Evolutionary conservation across 2,797 vertebrate genomes (phyloP).

Genomic region (Darevskia mixta): DNA sequence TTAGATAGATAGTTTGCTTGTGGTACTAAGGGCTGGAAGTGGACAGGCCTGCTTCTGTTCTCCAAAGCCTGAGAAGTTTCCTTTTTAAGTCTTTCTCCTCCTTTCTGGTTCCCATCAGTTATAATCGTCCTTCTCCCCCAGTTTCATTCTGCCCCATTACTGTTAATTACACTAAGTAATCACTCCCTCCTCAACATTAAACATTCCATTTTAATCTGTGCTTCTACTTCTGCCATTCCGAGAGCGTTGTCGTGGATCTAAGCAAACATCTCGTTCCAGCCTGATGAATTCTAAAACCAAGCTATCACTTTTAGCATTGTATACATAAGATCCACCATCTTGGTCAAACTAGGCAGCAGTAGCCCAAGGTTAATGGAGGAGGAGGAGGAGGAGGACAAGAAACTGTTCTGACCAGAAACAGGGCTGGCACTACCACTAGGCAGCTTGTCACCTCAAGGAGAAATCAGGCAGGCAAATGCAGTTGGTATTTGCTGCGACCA

Average conservation of each 20-base stretch:
- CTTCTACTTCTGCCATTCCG: slow-evolving; percentile 37
- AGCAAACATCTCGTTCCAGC: slow-evolving; percentile 7
- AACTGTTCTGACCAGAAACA: neutral
- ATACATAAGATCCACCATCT: neutral
- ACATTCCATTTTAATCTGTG: slow-evolving; percentile 36
- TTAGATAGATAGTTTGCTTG: no score
- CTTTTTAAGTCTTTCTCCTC: neutral
- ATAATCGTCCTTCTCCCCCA: slow-evolving; percentile 36
- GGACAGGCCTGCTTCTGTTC: no score
- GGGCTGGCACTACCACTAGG: no score
- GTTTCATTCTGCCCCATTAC: slow-evolving; percentile 62
- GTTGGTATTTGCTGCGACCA: no score
- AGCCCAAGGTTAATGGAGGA: neutral
- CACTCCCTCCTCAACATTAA: slow-evolving; percentile 55
- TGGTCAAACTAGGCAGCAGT: neutral
- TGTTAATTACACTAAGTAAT: slow-evolving; percentile 62
- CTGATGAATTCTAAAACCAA: slow-evolving; percentile 19
- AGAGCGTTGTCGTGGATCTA: slow-evolving; percentile 51
- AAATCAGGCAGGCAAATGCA: no score
- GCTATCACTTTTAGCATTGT: neutral
- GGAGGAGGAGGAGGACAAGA: neutral
- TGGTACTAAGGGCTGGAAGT: no score
- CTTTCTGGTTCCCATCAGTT: neutral
- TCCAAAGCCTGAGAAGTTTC: neutral
- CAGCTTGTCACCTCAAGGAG: no score